A percentile compares a stretch with the other conserved stretches of the same genome.
phyloP scores from a whole-genome alignment of 2,888 invertebrate genomes.

The Tridacna crocea region DNA sequence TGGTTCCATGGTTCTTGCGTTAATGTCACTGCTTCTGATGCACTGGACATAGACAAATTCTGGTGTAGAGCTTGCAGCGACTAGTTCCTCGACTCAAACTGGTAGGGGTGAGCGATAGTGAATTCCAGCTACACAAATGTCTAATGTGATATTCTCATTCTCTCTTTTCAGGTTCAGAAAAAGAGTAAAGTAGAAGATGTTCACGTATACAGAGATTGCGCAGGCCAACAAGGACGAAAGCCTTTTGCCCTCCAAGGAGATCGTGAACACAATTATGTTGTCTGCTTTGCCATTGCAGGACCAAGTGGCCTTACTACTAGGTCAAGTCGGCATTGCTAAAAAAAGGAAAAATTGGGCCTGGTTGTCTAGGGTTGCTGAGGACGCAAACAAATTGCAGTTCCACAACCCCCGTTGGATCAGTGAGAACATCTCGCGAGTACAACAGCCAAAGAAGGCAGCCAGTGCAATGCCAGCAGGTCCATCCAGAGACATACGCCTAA shows the following conservation, averaged over 20 bases:
- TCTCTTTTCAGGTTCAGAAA: too few relatives aligned
- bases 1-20: conserved; percentile 46
- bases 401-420: background rate
- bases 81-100: background rate
- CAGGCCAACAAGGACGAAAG: too few relatives aligned
- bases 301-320: too few relatives aligned
- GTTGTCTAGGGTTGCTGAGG: background rate
- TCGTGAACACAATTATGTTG: too few relatives aligned
- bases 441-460: background rate
- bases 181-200: too few relatives aligned
- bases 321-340: too few relatives aligned
- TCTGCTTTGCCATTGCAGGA: background rate
- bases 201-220: too few relatives aligned
- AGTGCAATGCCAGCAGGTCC: background rate
- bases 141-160: background rate
- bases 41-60: conserved; percentile 37
- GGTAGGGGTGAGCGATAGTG: too few relatives aligned
- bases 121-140: background rate
- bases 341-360: background rate
- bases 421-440: background rate
- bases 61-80: conserved; percentile 19
- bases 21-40: too few relatives aligned
- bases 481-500: too few relatives aligned
- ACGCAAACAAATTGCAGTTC: too few relatives aligned
- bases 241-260: too few relatives aligned